A percentile compares a stretch with the other conserved stretches of the same genome.
These are phyloP conservation scores for Piprites chloris DNA, from an alignment of 2,113 vertebrate species.

Conservation along the genomic window DNA sequence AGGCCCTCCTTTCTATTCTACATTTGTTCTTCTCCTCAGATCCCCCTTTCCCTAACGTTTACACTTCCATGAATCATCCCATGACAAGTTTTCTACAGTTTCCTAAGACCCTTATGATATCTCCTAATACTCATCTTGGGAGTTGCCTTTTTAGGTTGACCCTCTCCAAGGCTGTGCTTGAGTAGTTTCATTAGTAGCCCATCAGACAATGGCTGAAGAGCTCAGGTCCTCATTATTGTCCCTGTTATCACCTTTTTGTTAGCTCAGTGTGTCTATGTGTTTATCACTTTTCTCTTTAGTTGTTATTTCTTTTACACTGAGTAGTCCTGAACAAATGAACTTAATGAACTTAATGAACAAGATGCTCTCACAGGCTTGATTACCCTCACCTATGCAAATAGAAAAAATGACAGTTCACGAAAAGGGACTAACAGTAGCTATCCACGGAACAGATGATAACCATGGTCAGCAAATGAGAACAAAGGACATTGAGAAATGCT, in stretches of 20 bases:
- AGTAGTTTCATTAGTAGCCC: not conserved
- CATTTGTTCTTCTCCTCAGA: not conserved
- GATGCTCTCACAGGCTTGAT: not conserved
- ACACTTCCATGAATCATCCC: not conserved
- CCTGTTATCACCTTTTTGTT: not conserved
- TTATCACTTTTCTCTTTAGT: not conserved
- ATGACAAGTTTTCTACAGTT: not conserved
- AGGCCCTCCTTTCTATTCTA: not conserved
- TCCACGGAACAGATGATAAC: not conserved
- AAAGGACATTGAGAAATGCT: not conserved
- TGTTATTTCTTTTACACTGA: not conserved
- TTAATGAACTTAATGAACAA: not conserved
- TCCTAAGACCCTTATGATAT: not conserved
- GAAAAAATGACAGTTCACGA: not conserved
- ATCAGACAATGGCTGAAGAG: not conserved
- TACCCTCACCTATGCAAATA: not conserved
- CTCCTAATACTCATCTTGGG: not conserved
- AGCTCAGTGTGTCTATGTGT: not conserved
- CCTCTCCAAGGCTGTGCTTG: not conserved
- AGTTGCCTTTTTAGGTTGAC: not conserved
- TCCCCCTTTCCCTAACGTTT: rapidly evolving
- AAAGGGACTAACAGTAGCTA: not conserved
- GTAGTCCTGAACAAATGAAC: not conserved
- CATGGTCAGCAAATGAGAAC: not conserved
- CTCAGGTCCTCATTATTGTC: not conserved